Evolutionary conservation across 2,888 invertebrate species (phyloP).

Genomic region (Drosophila testacea): DNA sequence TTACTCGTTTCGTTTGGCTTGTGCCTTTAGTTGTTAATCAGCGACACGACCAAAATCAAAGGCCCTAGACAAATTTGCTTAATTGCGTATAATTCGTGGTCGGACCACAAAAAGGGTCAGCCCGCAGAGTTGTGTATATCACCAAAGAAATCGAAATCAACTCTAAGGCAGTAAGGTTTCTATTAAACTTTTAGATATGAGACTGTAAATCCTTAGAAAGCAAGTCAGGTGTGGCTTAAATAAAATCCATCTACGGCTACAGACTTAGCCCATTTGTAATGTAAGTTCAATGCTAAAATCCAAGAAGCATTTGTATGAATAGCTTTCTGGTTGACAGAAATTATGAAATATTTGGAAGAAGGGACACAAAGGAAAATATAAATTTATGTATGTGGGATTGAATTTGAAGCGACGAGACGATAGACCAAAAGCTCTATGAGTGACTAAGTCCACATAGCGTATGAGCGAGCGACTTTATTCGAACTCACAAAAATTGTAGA

Average conservation of each 20-base stretch:
- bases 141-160: slow-evolving; percentile 62
- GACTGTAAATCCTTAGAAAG: slow-evolving; percentile 43
- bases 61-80: slow-evolving; percentile 77
- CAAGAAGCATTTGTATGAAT: slow-evolving; percentile 42
- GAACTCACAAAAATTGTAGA: slow-evolving; percentile 60
- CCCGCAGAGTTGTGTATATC: slow-evolving; percentile 29
- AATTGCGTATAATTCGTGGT: slow-evolving; percentile 80
- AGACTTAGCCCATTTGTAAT: slow-evolving; percentile 52
- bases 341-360: slow-evolving; percentile 39
- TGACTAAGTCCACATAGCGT: slow-evolving; percentile 44
- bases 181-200: slow-evolving; percentile 12
- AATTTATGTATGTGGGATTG: slow-evolving; percentile 48
- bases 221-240: slow-evolving; percentile 64
- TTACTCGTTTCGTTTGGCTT: slow-evolving; percentile 50
- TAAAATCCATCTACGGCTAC: slow-evolving; percentile 55
- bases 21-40: slow-evolving; percentile 70
- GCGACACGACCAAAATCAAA: slow-evolving; percentile 36
- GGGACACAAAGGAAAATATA: slow-evolving; percentile 22
- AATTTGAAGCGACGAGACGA: slow-evolving; percentile 39
- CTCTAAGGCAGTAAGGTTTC: slow-evolving; percentile 2
- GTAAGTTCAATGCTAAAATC: slow-evolving; percentile 43
- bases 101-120: slow-evolving; percentile 22
- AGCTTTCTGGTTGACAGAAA: slow-evolving; percentile 27
- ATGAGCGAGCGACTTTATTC: slow-evolving; percentile 52
- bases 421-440: slow-evolving; percentile 34